Conservation (phyloP, 1,140 invertebrate species). For the Mya arenaria region DNA sequence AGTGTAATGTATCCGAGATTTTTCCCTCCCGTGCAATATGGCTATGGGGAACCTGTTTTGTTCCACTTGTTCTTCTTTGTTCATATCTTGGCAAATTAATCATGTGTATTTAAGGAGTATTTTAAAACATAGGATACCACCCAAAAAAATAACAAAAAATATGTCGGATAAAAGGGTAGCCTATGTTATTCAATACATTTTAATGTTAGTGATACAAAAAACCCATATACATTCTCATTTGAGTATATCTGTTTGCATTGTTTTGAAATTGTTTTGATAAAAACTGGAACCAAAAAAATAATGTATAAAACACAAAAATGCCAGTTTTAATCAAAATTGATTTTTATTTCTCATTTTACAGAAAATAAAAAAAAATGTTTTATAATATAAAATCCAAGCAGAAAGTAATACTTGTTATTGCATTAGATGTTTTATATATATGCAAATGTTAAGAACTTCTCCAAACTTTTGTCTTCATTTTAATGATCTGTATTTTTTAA, state of each 20-base stretch:
- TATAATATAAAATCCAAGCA: background rate
- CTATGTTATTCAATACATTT: background rate
- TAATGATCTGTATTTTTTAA: no score
- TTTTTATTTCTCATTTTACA: no score
- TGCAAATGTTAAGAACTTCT: no score
- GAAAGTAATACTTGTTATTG: background rate
- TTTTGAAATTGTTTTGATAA: slow-evolving; percentile 12
- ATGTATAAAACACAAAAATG: slow-evolving; percentile 1
- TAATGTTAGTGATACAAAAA: background rate
- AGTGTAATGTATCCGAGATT: no score
- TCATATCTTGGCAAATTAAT: slow-evolving; percentile 3
- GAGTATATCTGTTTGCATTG: slow-evolving; percentile 16
- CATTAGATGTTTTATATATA: slow-evolving; percentile 35
- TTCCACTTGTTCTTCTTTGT: background rate
- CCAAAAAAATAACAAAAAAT: slow-evolving; percentile 35
- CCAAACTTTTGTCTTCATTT: no score
- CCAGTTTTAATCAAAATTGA: background rate
- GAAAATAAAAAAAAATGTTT: no score
- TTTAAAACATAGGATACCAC: slow-evolving; percentile 18
- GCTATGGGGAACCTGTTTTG: slow-evolving; percentile 33
- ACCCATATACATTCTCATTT: background rate
- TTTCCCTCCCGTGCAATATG: slow-evolving; percentile 53
- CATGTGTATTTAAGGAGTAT: slow-evolving; percentile 22
- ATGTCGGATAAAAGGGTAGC: background rate
- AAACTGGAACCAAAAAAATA: slow-evolving; percentile 44